Base-by-base conservation (phyloP, 92 coral and sea anemone genomes). In the Actinernus sp. region DNA sequence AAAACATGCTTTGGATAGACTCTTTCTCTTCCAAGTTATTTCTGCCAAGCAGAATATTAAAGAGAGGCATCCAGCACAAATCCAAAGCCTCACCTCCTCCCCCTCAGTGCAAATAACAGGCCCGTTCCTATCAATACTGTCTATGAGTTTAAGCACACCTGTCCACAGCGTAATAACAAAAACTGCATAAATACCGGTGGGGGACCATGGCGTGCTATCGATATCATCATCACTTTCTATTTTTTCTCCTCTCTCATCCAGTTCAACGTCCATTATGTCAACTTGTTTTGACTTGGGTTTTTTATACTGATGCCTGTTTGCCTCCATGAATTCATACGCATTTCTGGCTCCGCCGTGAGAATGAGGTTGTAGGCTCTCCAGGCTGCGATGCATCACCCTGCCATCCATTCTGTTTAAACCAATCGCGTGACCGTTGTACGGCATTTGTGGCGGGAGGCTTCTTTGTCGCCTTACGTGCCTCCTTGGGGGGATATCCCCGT, bases 51-150 rank as follows among this genome's bases (percentile, higher is more conserved):
- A 87, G 39, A 57, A 92, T 3, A 76, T 17, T 28, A 81, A 64
- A 4, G 97, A 74, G 33, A 90, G 54, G 26, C 83, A 76, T 0
- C 89, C 89, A 1, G 93, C 85, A 22, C 93, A 90, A 36, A 86
- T 82, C 97, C 97, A 90, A 0, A 86, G 78, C 37, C 97, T 64
- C 17, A 83, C 85, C 72, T 90, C 97, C 74, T 90, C 97, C 36
- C 93, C 81, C 44, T 47, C 73, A 3, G 86, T 52, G 37, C 97
- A 90, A 41, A 63, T 24, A 8, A 53, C 73, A 16, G 97, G 89
- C 22, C 97, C 97, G 72, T 86, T 90, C 34, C 41, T 51, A 11
- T 86, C 92, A 26, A 90, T 87, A 39, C 83, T 74, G 50, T 90
- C 97, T 8, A 81, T 20, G 23, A 90, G 77, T 51, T 83, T 81